phyloP scores from a whole-genome alignment of 2,797 vertebrate species.

The Sparus aurata region DNA sequence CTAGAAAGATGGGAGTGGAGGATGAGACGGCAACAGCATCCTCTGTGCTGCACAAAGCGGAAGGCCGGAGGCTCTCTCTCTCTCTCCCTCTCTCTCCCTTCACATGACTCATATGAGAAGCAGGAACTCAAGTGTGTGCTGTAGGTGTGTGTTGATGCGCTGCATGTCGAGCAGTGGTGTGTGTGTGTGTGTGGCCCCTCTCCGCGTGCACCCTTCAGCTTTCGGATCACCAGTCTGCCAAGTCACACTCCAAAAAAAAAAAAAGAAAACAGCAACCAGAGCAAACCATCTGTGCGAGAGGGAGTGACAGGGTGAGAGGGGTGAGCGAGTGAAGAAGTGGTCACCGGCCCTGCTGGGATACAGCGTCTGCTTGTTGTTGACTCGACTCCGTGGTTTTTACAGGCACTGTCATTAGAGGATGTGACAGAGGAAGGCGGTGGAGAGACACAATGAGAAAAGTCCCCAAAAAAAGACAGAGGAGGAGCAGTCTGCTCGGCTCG shows the following conservation, averaged over 20 bases:
- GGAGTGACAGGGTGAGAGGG: slow-evolving; percentile 39
- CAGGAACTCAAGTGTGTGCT: slow-evolving; percentile 31
- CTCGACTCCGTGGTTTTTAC: slow-evolving; percentile 37
- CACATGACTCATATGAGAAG: slow-evolving; percentile 43
- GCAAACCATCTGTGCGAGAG: slow-evolving; percentile 68
- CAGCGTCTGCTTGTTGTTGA: slow-evolving; percentile 11
- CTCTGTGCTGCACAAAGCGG: slow-evolving; percentile 52
- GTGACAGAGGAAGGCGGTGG: slow-evolving; percentile 43
- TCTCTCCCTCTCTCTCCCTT: slow-evolving; percentile 20
- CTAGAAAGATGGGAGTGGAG: slow-evolving; percentile 48
- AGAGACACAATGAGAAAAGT: slow-evolving; percentile 29
- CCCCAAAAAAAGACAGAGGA: slow-evolving; percentile 32
- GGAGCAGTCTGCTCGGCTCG: slow-evolving; percentile 42
- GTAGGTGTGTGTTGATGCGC: slow-evolving; percentile 25
- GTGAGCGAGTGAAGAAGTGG: slow-evolving; percentile 49
- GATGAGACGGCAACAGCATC: slow-evolving; percentile 40
- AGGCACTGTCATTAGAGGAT: slow-evolving; percentile 39
- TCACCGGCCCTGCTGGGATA: slow-evolving; percentile 6
- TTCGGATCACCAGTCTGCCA: slow-evolving; percentile 50
- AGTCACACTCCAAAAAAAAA: slow-evolving; percentile 60
- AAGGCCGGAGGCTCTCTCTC: slow-evolving; percentile 36
- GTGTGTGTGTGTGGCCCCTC: slow-evolving; percentile 45
- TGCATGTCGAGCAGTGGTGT: slow-evolving; percentile 2
- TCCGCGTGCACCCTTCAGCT: slow-evolving; percentile 47
- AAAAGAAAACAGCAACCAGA: slow-evolving; percentile 65